Evolutionary conservation across 92 coral and sea anemone species (phyloP), one percentile per base, ranked within the genome.

Genomic region (Zoanthus sociatus): DNA sequence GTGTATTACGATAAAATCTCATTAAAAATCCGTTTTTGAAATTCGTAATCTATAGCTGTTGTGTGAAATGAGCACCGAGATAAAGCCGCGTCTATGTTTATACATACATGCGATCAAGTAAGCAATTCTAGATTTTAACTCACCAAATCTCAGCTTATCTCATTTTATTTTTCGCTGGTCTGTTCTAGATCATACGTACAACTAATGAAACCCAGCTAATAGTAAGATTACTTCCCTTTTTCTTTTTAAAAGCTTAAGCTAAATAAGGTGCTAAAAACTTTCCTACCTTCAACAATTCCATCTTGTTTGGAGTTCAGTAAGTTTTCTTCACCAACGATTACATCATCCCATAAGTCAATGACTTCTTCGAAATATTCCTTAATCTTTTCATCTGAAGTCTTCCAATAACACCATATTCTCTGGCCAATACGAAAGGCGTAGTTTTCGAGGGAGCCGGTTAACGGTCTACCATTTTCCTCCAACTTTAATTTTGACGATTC

Each of bases 351-450:
- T 56, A 88, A 4, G 7, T 88, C 91, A 32, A 61, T 71, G 26
- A 79, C 45, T 46, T 11, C 53, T 58, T 88, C 64, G 56, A 88
- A 88, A 44, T 79, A 88, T 7, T 11, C 26, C n/a, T 72, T 88
- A 56, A 82, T 81, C 71, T 50, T 58, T 32, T 46, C 89, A 75
- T 82, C 31, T 21, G 61, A 50, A 3, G 88, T 89, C 33, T 89
- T 74, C 87, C 83, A 89, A 72, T 89, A 83, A 78, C 88, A 83
- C 88, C 83, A 89, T 20, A 89, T 84, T 60, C n/a, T 31, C 31
- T 89, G 75, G 48, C 88, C 91, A 3, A 75, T 78, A 26, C 9
- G 18, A 50, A 89, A 82, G 55, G 53, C 20, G 68, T 71, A 61
- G 66, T 83, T 76, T 12, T 88, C 10, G 9, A 88, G 83, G 60